Evolutionary conservation across 2,113 vertebrate genomes (phyloP).

Genomic region (Phalacrocorax brasilianus): DNA sequence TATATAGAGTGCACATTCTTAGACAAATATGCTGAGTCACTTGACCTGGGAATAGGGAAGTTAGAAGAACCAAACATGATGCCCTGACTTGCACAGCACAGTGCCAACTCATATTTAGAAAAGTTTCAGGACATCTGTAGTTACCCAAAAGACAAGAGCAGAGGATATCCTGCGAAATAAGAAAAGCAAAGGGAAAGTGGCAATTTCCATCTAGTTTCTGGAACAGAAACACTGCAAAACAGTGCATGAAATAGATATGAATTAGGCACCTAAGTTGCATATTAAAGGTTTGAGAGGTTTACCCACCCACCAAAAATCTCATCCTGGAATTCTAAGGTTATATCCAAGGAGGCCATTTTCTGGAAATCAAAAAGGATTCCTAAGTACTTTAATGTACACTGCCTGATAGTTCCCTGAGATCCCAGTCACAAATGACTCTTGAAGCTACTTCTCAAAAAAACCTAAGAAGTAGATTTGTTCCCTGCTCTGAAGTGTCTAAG

Average conservation of each 20-base stretch:
- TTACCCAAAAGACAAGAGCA: background rate
- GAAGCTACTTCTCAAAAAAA: background rate
- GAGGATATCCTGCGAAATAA: background rate
- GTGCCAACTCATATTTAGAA: background rate
- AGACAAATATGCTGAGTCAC: background rate
- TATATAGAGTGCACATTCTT: background rate
- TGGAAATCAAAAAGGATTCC: background rate
- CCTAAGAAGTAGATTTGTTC: background rate
- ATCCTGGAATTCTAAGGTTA: background rate
- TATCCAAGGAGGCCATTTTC: background rate
- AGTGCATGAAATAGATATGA: background rate
- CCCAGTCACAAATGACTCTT: background rate
- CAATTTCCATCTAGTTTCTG: background rate
- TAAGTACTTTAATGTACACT: background rate
- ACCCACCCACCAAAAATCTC: background rate
- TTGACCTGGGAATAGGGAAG: background rate
- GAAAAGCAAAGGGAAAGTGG: background rate
- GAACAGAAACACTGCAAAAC: background rate
- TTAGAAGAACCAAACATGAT: background rate
- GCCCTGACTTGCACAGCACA: background rate
- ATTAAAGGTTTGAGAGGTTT: background rate
- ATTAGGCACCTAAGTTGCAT: background rate
- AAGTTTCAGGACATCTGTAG: background rate
- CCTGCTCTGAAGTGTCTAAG: background rate
- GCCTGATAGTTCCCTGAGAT: background rate